Evolutionary conservation across 2,797 vertebrate genomes (phyloP), one percentile per base, ranked within the genome.

Genomic region (Danio jaintianensis): DNA sequence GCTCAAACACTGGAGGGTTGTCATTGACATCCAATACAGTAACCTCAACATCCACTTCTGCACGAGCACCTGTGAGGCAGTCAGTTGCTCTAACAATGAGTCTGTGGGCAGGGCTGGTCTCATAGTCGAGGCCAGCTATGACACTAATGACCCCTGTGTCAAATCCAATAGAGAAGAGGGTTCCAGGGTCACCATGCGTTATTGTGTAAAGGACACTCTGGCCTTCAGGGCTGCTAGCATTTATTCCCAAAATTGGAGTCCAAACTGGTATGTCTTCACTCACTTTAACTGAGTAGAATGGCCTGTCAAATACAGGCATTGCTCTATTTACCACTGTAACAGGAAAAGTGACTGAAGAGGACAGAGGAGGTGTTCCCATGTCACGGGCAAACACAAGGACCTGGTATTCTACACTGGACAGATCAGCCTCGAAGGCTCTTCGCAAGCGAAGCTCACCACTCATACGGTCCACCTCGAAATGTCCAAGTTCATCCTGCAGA

Each of bases 301-400:
- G 93, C 81, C 96, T 97, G 89, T 97, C 96, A 88, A 99, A 99
- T 48, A 99, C 95, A 18, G 98, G 98, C 97, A 98, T 99, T 0
- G 97, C 97, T 91, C 97, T 97, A 92, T 99, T 99, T 80, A 98
- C 98, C 10, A 99, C 96, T n/a, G 96, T 98, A 82, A 99, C 96
- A 6, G 97, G 95, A 83, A 99, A 96, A 75, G 97, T 96, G 78
- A 96, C 90, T 0, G 78, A 95, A 0, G 96, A 94, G 36, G 95
- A 97, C 16, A 98, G 87, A 0, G 96, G 91, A 5, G 96, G 96
- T 85, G 92, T 91, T 18, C 98, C 98, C 5, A 95, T 93, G 78
- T 99, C 98, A 90, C 91, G 96, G 74, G 97, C 97, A 58, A 95
- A 93, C 83, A 99, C 85, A 45, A 96, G 90, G 86, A 99, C 93